phyloP scores from a whole-genome alignment of 2,113 vertebrate species.

The Rousettus leschenaultii region DNA sequence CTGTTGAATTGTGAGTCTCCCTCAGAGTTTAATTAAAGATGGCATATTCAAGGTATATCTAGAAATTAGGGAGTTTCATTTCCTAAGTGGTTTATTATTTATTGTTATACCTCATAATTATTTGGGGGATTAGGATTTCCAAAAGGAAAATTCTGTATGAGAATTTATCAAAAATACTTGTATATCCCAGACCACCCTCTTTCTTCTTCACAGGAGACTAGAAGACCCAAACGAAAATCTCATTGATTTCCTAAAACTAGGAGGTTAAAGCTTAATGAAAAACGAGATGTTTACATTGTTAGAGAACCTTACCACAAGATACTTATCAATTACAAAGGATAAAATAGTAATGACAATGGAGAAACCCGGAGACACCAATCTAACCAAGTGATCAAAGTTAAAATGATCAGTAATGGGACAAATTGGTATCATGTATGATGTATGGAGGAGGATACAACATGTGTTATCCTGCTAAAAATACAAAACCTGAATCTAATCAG shows the following conservation, averaged over 20 bases:
- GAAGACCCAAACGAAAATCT: background rate
- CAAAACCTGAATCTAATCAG: background rate
- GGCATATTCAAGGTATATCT: background rate
- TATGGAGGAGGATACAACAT: background rate
- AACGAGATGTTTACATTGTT: background rate
- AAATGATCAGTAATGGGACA: background rate
- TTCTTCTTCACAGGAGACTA: background rate
- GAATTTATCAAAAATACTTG: constrained; percentile 7
- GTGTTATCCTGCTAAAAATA: background rate
- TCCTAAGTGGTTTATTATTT: background rate
- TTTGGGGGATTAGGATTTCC: background rate
- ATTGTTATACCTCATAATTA: background rate
- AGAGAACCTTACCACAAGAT: background rate
- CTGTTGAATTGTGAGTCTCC: background rate
- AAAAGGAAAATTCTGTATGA: background rate
- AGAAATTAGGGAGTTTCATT: background rate
- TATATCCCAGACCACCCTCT: background rate
- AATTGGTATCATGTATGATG: background rate
- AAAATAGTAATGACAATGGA: background rate
- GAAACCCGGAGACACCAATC: background rate
- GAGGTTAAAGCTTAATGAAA: background rate
- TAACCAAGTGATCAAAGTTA: background rate
- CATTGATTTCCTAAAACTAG: background rate
- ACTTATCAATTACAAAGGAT: background rate
- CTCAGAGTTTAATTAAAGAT: background rate